Evolutionary conservation across 2,888 invertebrate genomes (phyloP), one percentile per base, ranked within the genome.

Genomic region (Leucophenga maculata): DNA sequence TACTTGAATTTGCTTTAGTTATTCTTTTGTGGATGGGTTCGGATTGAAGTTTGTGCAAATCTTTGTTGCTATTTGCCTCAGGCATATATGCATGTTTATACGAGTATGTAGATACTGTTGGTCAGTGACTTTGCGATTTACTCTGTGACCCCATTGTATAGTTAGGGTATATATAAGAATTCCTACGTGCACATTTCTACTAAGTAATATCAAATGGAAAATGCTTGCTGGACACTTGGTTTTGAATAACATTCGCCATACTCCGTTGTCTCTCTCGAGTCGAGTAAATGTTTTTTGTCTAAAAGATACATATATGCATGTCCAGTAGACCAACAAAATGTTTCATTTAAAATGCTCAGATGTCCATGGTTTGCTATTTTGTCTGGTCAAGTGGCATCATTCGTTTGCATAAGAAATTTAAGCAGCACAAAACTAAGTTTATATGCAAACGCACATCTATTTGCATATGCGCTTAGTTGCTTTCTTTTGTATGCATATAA

Each of bases 301-400:
- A 46, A 46, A n/a, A 14, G 2, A 18, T 50, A 11, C 50, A 13
- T 13, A 50, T 50, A 16, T n/a, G 50, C 50, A 18, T 50, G 13
- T 46, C n/a, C 6, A 50, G 13, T n/a, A 39, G 62, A n/a, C 62
- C 8, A 50, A 66, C 32, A 54, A 69, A 70, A 54, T 68, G 70
- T 59, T 31, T 31, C 57, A 13, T 14, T 31, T 59, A 6, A 16
- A 72, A 77, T 76, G 72, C 72, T 59, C 16, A 14, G 32, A 39
- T 8, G 8, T 50, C 14, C 18, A 26, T 65, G 60, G 68, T 60
- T 71, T 44, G 52, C 14, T 48, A 48, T 44, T 26, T 46, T 44
- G 67, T 66, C 66, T 48, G 46, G 57, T 57, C 67, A 57, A 67
- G 57, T 57, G 66, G 55, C 22, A 22, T 39, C 59, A 59, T 57